Evolutionary conservation across 1,140 invertebrate genomes (phyloP), one percentile per base, ranked within the genome.

Genomic region (Leptoteleia sp.): DNA sequence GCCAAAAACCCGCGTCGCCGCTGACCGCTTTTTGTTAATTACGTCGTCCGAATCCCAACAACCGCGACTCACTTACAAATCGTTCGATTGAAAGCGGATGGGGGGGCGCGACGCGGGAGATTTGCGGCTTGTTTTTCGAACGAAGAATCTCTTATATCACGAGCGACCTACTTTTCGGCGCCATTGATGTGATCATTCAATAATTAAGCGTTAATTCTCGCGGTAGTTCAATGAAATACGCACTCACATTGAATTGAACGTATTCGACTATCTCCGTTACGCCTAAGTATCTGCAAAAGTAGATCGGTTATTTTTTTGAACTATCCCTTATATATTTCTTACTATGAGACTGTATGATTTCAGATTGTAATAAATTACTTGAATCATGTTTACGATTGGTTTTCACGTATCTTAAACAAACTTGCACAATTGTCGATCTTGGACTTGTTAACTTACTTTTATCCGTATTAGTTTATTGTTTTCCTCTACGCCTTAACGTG

Each of bases 361-460:
- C 65, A 71, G 52, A 77, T 77, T 77, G 59, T 77, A 77, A 77
- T 77, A 77, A 77, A 77, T 77, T 70, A 76, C 73, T 76, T 76
- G 64, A 70, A 70, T 70, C 72, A 76, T 76, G 72, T 76, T 76
- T 68, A 76, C 31, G 40, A 70, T 76, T 76, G 62, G 38, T 62
- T 76, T 68, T 37, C 59, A 55, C 55, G 29, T 40, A 55, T 57
- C 12, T 59, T 59, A 59, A 59, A 12, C 35, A 59, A 6, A 33
- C 11, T 43, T 43, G 40, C 40, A 59, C 54, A 59, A 12, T 43
- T 37, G 27, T 33, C 17, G 13, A 1, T 35, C 5, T 12, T 52
- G n/a, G 15, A 4, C 33, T 9, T 4, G 33, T 17, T 48, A 17
- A 33, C 25, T 33, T 52, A n/a, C n/a, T 5, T 19, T 19, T 25